Percentiles rank a stretch among this genome's conserved stretches.
phyloP scores from a whole-genome alignment of 53 echinoderm and acorn worm genomes.

The Patiria pectinifera region DNA sequence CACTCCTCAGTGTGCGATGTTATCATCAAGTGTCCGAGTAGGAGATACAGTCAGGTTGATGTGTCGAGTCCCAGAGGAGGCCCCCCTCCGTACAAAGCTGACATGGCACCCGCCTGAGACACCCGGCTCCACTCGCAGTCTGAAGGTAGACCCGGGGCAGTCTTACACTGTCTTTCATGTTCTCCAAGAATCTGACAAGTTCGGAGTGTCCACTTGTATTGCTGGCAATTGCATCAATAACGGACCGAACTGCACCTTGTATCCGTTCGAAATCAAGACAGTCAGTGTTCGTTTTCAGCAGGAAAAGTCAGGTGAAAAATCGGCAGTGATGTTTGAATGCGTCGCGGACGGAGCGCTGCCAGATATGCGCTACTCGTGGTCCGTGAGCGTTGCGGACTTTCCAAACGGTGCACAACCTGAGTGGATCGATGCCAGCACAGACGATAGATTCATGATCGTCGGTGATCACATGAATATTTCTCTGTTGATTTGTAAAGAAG shows the following conservation, averaged over 20 bases:
- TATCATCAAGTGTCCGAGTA: neutral
- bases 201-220: slow-evolving; percentile 11
- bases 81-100: neutral
- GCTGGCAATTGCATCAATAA: neutral
- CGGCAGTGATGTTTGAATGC: slow-evolving; percentile 1
- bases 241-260: neutral
- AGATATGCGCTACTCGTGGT: slow-evolving; percentile 1
- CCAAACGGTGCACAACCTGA: neutral
- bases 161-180: neutral
- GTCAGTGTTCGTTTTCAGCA: neutral
- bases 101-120: slow-evolving; percentile 3
- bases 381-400: neutral
- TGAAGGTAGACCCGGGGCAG: neutral
- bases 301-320: neutral
- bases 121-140: neutral
- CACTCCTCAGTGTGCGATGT: slow-evolving; percentile 22
- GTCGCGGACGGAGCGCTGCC: neutral
- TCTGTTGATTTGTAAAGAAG: neutral
- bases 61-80: slow-evolving; percentile 9
- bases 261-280: neutral
- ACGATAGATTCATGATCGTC: neutral
- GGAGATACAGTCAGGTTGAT: neutral
- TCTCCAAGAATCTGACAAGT: neutral
- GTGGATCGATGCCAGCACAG: neutral
- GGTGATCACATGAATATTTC: neutral